Evolutionary conservation across 2,888 invertebrate species (phyloP).

Genomic region (Ligdia adustata): DNA sequence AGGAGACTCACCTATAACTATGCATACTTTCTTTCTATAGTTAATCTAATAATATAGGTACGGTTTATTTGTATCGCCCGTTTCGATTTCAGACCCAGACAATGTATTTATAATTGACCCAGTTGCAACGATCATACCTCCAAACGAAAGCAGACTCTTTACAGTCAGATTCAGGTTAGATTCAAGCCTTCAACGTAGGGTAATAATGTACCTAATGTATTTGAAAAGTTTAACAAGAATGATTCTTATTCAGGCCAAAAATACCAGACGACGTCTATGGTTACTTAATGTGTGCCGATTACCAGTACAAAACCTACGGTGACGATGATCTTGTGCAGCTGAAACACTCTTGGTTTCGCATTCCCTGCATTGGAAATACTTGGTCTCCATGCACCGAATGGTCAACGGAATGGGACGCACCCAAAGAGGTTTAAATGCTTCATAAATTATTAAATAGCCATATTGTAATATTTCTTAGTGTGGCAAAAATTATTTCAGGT

Average conservation of each 20-base stretch:
- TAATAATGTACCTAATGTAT: no score
- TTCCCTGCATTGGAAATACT: constrained; percentile 75
- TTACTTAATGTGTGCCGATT: constrained; percentile 71
- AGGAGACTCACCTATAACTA: no score
- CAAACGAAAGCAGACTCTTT: constrained; percentile 72
- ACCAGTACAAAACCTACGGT: constrained; percentile 57
- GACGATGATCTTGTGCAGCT: constrained; percentile 44
- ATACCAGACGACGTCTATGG: constrained; percentile 64
- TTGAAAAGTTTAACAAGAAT: no score
- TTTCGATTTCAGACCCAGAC: constrained; percentile 67
- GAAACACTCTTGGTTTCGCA: constrained; percentile 71
- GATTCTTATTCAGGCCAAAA: constrained; percentile 58
- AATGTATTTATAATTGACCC: constrained; percentile 72
- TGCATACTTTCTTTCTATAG: neutral
- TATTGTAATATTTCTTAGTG: no score
- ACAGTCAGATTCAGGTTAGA: constrained; percentile 75
- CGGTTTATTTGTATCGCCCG: neutral
- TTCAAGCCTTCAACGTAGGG: neutral
- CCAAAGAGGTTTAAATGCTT: constrained; percentile 56
- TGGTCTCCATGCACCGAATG: constrained; percentile 70
- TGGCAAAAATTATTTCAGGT: constrained; percentile 47
- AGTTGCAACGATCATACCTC: constrained; percentile 61
- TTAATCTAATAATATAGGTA: neutral
- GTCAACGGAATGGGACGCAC: constrained; percentile 69
- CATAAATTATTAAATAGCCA: no score